Conservation (phyloP, 2,113 vertebrate species). For the Petromus typicus region DNA sequence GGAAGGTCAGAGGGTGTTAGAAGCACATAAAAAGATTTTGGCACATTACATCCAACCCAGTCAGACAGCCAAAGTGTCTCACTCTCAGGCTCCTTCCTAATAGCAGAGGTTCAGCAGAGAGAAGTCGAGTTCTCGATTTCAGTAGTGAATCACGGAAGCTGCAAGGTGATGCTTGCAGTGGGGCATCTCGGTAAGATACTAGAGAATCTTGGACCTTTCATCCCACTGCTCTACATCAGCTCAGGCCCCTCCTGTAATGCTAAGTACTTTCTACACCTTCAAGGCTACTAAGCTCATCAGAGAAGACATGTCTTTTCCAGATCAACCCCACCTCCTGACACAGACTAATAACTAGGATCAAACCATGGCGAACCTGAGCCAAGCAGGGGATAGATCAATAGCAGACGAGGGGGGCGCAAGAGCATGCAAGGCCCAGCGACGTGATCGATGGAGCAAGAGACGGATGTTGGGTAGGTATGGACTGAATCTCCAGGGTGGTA, state of each 20-base stretch:
- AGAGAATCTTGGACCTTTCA: background rate
- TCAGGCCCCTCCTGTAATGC: background rate
- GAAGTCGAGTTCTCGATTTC: background rate
- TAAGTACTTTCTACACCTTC: background rate
- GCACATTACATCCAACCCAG: background rate
- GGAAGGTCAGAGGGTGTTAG: background rate
- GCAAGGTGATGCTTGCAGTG: background rate
- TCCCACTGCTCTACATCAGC: background rate
- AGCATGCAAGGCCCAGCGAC: fast-evolving
- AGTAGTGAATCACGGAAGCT: background rate
- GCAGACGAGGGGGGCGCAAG: background rate
- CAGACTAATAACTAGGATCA: background rate
- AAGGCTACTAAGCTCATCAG: background rate
- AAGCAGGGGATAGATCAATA: background rate
- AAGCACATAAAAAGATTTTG: background rate
- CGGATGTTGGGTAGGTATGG: background rate
- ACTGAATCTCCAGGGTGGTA: background rate
- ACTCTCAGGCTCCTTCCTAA: background rate
- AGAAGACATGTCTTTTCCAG: background rate
- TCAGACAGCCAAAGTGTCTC: background rate
- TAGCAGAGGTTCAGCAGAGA: background rate
- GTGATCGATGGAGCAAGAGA: no score
- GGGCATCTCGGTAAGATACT: background rate
- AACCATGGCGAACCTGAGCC: background rate
- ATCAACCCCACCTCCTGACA: background rate